Percentiles rank a stretch among this genome's conserved stretches.
These are phyloP conservation scores for Heliconius charithonia DNA, from an alignment of 2,888 invertebrate genomes.

Conservation along the genomic window DNA sequence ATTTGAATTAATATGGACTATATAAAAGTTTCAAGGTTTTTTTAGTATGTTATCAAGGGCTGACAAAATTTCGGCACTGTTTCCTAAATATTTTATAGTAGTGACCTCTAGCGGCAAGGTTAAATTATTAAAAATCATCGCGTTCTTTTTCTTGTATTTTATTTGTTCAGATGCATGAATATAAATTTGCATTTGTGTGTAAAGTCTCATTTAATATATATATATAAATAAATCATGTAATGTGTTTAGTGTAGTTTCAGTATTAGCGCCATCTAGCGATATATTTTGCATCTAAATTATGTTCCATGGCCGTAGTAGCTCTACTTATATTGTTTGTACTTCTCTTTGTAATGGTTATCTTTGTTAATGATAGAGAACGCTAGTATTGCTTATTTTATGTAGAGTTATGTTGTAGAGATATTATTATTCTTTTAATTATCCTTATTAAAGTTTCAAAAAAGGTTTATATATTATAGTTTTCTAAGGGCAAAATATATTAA, in stretches of 20 bases:
- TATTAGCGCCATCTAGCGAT: neutral
- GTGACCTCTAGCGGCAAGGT: neutral
- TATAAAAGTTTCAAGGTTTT: neutral
- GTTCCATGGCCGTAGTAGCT: neutral
- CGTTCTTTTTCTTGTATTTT: neutral
- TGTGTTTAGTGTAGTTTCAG: neutral
- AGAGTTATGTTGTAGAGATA: no score
- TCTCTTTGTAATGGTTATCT: neutral
- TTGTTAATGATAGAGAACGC: conserved; percentile 5
- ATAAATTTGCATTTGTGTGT: neutral
- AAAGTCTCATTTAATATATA: neutral
- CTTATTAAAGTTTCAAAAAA: neutral
- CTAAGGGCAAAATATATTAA: neutral
- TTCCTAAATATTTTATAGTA: neutral
- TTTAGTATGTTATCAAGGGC: neutral
- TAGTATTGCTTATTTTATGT: neutral
- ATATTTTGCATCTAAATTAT: neutral
- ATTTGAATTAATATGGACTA: neutral
- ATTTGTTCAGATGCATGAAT: neutral
- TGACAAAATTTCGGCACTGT: no score
- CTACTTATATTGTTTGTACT: neutral
- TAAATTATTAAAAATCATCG: neutral
- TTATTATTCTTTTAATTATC: no score
- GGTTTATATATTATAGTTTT: neutral
- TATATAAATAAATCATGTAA: neutral